Percentiles rank a stretch among this genome's conserved stretches.
These are phyloP conservation scores for Trypoxylus dichotomus DNA, from an alignment of 1,140 invertebrate species.

Conservation along the genomic window DNA sequence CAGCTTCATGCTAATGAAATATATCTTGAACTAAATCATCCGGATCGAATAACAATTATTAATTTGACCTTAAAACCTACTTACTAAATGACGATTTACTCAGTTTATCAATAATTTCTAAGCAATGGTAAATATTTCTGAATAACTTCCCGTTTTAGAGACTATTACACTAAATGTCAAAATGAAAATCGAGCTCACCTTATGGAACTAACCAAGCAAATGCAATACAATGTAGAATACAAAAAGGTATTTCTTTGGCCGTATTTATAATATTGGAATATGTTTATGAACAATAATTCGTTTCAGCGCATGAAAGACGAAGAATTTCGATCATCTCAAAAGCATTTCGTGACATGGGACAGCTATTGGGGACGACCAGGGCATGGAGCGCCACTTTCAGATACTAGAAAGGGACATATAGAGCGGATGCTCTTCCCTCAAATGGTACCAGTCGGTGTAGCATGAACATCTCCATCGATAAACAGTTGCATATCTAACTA, in stretches of 20 bases:
- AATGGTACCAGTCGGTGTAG: conserved; percentile 21
- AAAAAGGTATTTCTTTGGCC: conserved; percentile 40
- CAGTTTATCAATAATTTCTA: too few species aligned
- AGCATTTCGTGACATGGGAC: conserved; percentile 68
- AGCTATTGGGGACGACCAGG: conserved; percentile 69
- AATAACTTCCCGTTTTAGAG: background rate
- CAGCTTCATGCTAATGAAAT: too few species aligned
- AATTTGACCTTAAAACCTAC: too few species aligned
- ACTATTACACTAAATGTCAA: conserved; percentile 32
- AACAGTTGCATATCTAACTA: background rate
- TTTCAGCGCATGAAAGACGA: conserved; percentile 56
- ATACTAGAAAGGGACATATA: conserved; percentile 48
- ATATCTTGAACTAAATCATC: too few species aligned
- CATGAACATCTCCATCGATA: conserved; percentile 11
- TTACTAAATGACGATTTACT: too few species aligned
- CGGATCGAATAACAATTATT: too few species aligned
- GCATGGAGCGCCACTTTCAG: conserved; percentile 63
- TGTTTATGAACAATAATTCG: conserved; percentile 30
- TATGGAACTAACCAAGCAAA: conserved; percentile 48
- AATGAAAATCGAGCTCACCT: conserved; percentile 39
- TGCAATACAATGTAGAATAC: conserved; percentile 44
- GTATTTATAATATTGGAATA: background rate
- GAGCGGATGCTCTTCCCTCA: conserved; percentile 44
- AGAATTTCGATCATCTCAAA: conserved; percentile 61
- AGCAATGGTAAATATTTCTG: too few species aligned